phyloP scores from a whole-genome alignment of 2,113 vertebrate genomes.

The Dendrocopos noguchii region DNA sequence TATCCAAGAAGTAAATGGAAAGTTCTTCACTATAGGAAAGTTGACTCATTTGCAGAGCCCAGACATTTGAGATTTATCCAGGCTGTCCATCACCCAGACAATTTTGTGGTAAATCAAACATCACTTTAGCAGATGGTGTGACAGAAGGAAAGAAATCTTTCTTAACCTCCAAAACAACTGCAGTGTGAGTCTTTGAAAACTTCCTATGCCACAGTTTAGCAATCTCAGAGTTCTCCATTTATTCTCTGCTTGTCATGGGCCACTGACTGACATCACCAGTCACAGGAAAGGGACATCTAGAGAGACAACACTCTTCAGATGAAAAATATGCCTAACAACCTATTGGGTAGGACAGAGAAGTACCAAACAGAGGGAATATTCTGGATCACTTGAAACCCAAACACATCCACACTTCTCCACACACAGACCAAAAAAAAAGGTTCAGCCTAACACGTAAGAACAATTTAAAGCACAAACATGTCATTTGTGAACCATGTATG shows the following conservation, averaged over 20 bases:
- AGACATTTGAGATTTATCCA: constrained; percentile 32
- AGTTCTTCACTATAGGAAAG: constrained; percentile 1
- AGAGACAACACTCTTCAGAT: neutral
- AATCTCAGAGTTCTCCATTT: neutral
- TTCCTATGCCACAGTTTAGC: neutral
- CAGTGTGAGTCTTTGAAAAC: neutral
- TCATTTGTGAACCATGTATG: neutral
- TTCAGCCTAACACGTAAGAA: neutral
- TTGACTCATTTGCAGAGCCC: constrained; percentile 20
- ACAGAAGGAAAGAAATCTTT: constrained; percentile 40
- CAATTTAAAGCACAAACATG: neutral
- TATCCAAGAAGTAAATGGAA: constrained; percentile 34
- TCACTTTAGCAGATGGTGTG: constrained; percentile 33
- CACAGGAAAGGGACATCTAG: neutral
- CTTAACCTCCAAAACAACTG: constrained; percentile 54
- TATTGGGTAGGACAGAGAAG: neutral
- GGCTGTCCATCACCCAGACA: constrained; percentile 38
- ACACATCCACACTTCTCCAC: neutral
- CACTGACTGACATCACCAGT: neutral
- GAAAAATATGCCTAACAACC: neutral
- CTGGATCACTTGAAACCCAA: neutral
- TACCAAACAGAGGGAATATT: neutral
- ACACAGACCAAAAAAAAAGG: neutral
- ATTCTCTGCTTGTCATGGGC: neutral
- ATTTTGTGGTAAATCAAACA: constrained; percentile 44